Percentiles rank a stretch among this genome's conserved stretches.
Conservation (phyloP, 2,113 vertebrate genomes). For the Proterorhinus semilunaris region DNA sequence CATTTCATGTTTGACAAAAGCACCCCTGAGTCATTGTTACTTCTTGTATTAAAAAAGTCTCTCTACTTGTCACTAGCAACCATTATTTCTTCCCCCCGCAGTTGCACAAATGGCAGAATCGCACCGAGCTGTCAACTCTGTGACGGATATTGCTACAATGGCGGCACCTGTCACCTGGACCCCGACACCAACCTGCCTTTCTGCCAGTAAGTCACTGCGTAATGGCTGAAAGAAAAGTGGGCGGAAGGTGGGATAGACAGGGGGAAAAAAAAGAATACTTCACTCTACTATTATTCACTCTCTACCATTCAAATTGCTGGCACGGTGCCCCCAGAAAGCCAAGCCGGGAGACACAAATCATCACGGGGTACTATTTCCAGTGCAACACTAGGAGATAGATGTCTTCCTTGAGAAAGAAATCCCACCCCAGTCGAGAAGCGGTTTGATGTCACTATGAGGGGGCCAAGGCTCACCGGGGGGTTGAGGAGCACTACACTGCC, state of each 20-base stretch:
- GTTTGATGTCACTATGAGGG: constrained; percentile 57
- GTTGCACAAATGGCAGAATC: constrained; percentile 96
- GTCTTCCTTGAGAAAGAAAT: constrained; percentile 49
- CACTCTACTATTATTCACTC: constrained; percentile 49
- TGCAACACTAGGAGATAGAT: constrained; percentile 28
- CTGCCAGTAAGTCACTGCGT: constrained; percentile 92
- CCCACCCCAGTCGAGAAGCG: constrained; percentile 28
- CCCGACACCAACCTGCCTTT: constrained; percentile 92
- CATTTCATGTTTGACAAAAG: constrained; percentile 30
- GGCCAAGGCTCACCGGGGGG: constrained; percentile 52
- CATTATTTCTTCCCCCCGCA: constrained; percentile 70
- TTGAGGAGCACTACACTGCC: constrained; percentile 40
- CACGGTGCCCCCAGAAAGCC: constrained; percentile 34
- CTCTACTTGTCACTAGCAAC: constrained; percentile 34
- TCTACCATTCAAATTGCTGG: constrained; percentile 42
- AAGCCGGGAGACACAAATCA: constrained; percentile 28
- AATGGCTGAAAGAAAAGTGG: constrained; percentile 51
- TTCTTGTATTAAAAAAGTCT: constrained; percentile 31
- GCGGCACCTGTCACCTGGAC: constrained; percentile 95
- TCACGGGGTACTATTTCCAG: constrained; percentile 20
- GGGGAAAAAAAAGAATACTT: constrained; percentile 22
- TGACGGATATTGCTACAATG: constrained; percentile 98
- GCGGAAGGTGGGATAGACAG: constrained; percentile 9
- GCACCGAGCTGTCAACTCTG: constrained; percentile 95
- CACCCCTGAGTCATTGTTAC: constrained; percentile 14